phyloP scores from a whole-genome alignment of 2,797 vertebrate species.

The Gallinago solitaria region DNA sequence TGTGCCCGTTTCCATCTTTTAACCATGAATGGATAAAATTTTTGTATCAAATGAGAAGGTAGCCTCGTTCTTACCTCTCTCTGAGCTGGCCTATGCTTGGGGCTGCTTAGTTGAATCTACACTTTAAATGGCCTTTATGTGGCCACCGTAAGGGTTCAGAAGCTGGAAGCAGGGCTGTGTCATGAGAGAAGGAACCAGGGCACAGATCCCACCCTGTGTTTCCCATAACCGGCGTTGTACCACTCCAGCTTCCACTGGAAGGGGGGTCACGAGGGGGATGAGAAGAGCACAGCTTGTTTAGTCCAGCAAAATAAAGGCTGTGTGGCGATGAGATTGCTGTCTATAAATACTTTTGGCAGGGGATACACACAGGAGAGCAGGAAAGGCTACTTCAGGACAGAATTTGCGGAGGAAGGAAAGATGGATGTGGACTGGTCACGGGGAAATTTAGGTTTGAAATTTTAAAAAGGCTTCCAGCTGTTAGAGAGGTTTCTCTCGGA shows the following conservation, averaged over 20 bases:
- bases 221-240: neutral
- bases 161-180: neutral
- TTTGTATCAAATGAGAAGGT: neutral
- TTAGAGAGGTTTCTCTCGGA: neutral
- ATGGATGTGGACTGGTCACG: neutral
- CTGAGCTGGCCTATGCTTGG: neutral
- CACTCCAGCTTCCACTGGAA: neutral
- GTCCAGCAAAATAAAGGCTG: neutral
- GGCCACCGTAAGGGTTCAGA: neutral
- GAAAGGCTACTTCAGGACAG: constrained; percentile 51
- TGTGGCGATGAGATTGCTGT: neutral
- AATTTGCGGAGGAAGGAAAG: neutral
- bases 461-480: constrained; percentile 8
- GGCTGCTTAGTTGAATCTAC: neutral
- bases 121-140: neutral
- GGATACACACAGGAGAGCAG: neutral
- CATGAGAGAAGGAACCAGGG: rapidly evolving
- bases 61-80: neutral
- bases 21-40: neutral
- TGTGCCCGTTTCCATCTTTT: neutral
- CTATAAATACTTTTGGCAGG: constrained; percentile 57
- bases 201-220: neutral
- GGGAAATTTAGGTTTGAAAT: neutral
- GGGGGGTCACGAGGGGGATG: neutral
- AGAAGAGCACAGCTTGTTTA: neutral